Conservation (phyloP, 2,797 vertebrate species). For the Acrocephalus scirpaceus region DNA sequence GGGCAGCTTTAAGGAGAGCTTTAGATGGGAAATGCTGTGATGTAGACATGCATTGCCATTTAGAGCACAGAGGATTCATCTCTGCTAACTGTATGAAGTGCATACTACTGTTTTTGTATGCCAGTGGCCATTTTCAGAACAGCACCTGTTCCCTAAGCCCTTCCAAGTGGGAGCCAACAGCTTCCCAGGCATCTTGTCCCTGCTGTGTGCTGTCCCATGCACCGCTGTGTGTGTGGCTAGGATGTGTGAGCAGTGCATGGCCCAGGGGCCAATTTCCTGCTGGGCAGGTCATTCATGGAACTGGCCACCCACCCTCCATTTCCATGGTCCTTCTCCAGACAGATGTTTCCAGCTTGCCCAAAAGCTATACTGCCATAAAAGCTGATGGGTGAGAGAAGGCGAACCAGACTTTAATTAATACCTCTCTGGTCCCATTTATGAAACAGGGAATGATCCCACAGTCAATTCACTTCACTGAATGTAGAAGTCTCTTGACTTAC, state of each 20-base stretch:
- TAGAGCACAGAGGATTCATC: neutral
- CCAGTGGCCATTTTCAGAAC: neutral
- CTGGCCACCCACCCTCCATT: neutral
- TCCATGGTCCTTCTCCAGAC: neutral
- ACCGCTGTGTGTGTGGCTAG: too few species aligned
- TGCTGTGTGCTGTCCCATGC: neutral
- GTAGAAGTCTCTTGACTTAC: neutral
- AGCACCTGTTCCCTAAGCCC: neutral
- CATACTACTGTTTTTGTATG: neutral
- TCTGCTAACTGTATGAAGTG: neutral
- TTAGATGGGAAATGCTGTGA: neutral
- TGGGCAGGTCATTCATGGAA: neutral
- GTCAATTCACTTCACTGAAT: neutral
- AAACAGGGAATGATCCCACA: neutral
- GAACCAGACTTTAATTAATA: neutral
- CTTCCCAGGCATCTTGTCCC: neutral
- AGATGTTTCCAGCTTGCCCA: neutral
- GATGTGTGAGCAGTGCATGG: neutral
- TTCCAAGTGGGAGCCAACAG: neutral
- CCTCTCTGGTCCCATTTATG: neutral
- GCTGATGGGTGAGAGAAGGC: neutral
- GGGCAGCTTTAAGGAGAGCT: neutral
- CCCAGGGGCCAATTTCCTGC: neutral
- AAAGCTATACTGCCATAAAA: neutral
- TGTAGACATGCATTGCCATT: rapidly evolving